Conservation (phyloP, 2,797 vertebrate species). For the Cossypha caffra region DNA sequence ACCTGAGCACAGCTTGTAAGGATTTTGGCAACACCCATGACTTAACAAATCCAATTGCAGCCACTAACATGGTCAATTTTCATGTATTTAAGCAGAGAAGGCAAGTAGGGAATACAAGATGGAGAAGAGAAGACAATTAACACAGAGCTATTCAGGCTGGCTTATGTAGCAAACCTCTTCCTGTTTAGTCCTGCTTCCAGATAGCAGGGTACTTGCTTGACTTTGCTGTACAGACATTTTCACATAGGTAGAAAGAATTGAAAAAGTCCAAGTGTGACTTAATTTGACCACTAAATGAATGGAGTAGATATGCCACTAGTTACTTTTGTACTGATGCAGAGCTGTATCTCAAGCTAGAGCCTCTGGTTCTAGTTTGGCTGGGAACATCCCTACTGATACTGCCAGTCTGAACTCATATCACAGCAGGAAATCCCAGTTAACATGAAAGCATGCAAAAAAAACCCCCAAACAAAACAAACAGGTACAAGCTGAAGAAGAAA, state of each 20-base stretch:
- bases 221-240: not conserved
- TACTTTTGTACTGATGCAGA: not conserved
- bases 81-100: not conserved
- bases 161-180: not conserved
- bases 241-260: not conserved
- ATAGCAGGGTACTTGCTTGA: not conserved
- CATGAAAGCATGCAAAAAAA: not conserved
- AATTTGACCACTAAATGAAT: not conserved
- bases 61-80: not conserved
- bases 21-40: not conserved
- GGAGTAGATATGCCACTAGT: not conserved
- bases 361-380: not conserved
- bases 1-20: not conserved
- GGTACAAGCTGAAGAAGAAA: not conserved
- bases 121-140: not conserved
- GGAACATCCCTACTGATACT: not conserved
- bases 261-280: not conserved
- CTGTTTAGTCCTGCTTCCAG: not conserved
- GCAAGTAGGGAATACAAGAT: accelerated
- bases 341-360: not conserved
- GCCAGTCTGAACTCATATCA: not conserved
- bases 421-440: not conserved
- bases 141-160: not conserved
- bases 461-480: not conserved
- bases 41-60: not conserved